Evolutionary conservation across 2,113 vertebrate species (phyloP).

Genomic region (Terrapene triunguis): DNA sequence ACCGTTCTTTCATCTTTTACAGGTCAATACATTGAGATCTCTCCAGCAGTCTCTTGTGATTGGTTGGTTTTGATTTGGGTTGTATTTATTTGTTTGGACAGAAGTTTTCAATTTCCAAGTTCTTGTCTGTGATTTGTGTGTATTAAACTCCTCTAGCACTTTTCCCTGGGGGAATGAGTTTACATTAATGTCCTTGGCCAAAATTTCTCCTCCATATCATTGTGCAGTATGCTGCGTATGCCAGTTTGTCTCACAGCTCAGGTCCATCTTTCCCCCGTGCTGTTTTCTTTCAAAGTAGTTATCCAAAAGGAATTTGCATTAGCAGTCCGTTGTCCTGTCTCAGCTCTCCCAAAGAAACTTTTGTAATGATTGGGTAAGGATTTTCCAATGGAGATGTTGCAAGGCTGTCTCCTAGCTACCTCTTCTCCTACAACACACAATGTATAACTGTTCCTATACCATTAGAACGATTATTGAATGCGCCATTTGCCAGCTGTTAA

Average conservation of each 20-base stretch:
- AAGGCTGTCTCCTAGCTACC: background rate
- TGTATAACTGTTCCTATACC: background rate
- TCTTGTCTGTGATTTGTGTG: rapidly evolving
- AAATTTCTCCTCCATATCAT: background rate
- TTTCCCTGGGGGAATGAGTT: rapidly evolving
- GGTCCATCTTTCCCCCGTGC: background rate
- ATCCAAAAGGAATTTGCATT: background rate
- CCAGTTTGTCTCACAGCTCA: background rate
- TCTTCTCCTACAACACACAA: background rate
- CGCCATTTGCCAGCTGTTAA: background rate
- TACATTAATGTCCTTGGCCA: rapidly evolving
- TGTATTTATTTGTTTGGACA: background rate
- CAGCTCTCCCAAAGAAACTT: background rate
- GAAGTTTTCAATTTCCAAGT: rapidly evolving
- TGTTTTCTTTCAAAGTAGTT: background rate
- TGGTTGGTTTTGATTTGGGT: background rate
- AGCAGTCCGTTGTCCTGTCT: background rate
- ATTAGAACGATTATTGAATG: background rate
- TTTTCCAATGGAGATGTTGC: background rate
- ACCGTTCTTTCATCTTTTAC: background rate
- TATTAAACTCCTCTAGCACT: rapidly evolving
- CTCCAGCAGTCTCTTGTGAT: background rate
- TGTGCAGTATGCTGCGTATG: background rate
- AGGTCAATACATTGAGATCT: background rate
- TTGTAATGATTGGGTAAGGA: background rate